Evolutionary conservation across 2,797 vertebrate species (phyloP), one percentile per base, ranked within the genome.

Genomic region (Notolabrus celidotus): DNA sequence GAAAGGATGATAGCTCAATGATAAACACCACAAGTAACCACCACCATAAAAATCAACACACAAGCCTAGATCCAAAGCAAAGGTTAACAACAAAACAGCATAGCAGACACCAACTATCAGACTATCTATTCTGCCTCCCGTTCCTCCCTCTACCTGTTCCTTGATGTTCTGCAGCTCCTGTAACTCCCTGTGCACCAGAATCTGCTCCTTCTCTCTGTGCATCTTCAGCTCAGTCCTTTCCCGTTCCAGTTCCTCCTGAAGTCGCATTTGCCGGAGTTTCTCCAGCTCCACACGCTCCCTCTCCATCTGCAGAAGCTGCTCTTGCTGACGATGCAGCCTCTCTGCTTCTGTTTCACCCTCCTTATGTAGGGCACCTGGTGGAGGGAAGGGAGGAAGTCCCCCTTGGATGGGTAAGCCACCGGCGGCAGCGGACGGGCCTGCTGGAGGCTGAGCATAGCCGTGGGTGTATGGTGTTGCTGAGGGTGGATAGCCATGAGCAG

Each of bases 81-180:
- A 78, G 62, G 4, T 33, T 51, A 49, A 52, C 17, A 42, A 84
- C 41, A 79, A 68, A 50, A 79, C 51, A 74, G 41, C 20, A 77
- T 67, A 67, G 46, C 82, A 46, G 20, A 74, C 49, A 78, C 31
- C 29, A 65, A 63, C 15, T 20, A 60, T 23, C 20, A 69, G 58
- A 80, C 51, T 72, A 29, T 71, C 19, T 12, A 66, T 63, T 67
- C 43, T 20, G 60, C 22, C 39, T 65, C 50, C 25, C 62, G 60
- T 63, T 55, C 67, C 50, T 82, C 67, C 79, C 71, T 91, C 87
- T 93, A 93, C 92, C 38, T 99, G 98, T 50, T 99, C 97, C 92
- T 99, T 99, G 88, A 99, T 99, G 87, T 85, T 98, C 82, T 99
- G 98, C 78, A 99, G 90, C 86, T 99, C 98, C 78, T 98, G 96